Base-by-base conservation (phyloP, 2,797 vertebrate species). In the Lepus oiostolus region DNA sequence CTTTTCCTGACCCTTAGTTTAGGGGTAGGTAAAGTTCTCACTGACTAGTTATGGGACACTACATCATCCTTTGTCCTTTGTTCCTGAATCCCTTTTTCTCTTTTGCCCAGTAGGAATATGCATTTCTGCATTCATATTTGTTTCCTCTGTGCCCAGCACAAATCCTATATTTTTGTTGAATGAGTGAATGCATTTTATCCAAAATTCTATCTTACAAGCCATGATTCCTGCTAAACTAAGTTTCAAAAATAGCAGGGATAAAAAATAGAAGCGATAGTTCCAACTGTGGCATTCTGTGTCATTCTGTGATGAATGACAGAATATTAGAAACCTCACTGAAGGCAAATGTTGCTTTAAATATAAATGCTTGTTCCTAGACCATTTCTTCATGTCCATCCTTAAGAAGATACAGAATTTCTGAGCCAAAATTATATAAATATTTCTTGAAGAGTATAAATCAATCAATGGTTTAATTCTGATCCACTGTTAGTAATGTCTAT, bases 201-300 rank as follows among this genome's bases (percentile, higher is more conserved):
- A 67, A 89, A 91, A 79, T 75, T 75, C 14, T 13, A 21, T 71
- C 84, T 80, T 67, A 65, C 19, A 54, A 93, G 52, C 19, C 3
- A 50, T 76, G 38, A 83, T 88, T 96, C 21, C n/a, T 90, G 32
- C 14, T 82, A 80, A 62, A 70, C 14, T 67, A 77, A 68, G n/a
- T 96, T 94, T 71, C 32, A 93, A 42, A 89, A 95, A 85, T 42
- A 83, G 22, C 13, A 70, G 21, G 26, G 19, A 72, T 85, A 11
- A 74, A 91, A 94, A 91, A 58, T 47, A 13, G 35, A 26, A 81
- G 47, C 28, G n/a, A 50, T 60, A 60, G 28, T 83, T 82, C 81
- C n/a, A 68, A 32, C 17, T 70, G 50, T 58, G 54, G 13, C 54
- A 87, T 54, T 90, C 17, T 65, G 50, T 58, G 54, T 5, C 54